Base-by-base conservation (phyloP, 2,888 invertebrate genomes). In the Tachina grossa region DNA sequence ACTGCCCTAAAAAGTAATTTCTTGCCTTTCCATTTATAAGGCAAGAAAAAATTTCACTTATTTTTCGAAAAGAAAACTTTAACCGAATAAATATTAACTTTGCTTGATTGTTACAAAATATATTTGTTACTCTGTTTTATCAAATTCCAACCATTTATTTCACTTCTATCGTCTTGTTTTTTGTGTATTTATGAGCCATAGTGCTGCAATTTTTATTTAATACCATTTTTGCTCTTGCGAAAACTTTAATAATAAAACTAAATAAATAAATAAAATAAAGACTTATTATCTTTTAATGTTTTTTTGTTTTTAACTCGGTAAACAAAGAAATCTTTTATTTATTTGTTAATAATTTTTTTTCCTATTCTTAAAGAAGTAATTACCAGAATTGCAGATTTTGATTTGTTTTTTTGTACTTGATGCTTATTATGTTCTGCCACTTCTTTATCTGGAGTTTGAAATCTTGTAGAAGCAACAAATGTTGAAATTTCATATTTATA, bases 311-410 rank as follows among this genome's bases (percentile, higher is more conserved):
- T 47, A 41, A 47, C 53, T 16, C 5, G 41, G 45, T 16, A 76
- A 65, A 45, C 76, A 65, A 76, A 45, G 63, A 68, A 77, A 68
- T 49, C 57, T 66, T 77, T 77, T 77, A 57, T 68, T n/a, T 68
- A 47, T 49, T 31, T 63, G 41, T 66, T 63, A 39, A 31, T 31
- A 5, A 61, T 19, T 74, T 59, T 16, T 63, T 16, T 39, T 9
- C 0, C 39, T 39, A 14, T 57, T 57, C 57, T 39, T 39, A 39
- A 14, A 41, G 39, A 9, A n/a, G n/a, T 59, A 59, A 59, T 41
- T 59, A 22, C 55, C 47, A 66, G 45, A 66, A 66, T 66, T 77
- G 57, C 66, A 57, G 47, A 71, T 43, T 45, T 55, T 5, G 0
- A 6, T 31, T 31, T 31, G 2, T 31, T 31, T 59, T 19, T 71